These are phyloP conservation scores for Scaeva pyrastri DNA, from an alignment of 2,888 invertebrate genomes.

Conservation along the genomic window DNA sequence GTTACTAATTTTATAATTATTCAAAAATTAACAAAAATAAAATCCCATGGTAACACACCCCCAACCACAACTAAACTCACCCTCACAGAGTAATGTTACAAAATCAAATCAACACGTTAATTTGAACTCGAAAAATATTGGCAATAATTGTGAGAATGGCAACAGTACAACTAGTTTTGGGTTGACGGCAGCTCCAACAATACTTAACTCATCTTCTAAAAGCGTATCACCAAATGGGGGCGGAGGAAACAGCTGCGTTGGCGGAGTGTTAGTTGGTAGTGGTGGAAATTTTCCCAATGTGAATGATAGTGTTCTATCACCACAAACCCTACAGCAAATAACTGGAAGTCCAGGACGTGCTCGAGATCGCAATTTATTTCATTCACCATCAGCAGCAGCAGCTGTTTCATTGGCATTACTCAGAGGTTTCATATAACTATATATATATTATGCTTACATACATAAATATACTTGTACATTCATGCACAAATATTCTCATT, in stretches of 20 bases:
- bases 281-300: slow-evolving; percentile 74
- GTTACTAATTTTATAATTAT: slow-evolving; percentile 45
- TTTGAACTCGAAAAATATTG: slow-evolving; percentile 70
- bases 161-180: slow-evolving; percentile 44
- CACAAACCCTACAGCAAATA: slow-evolving; percentile 82
- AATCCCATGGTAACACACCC: slow-evolving; percentile 47
- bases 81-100: slow-evolving; percentile 76
- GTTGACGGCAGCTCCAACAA: slow-evolving; percentile 75
- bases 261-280: slow-evolving; percentile 13
- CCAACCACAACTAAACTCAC: slow-evolving; percentile 53
- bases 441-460: slow-evolving; percentile 28
- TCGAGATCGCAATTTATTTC: slow-evolving; percentile 83
- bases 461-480: neutral
- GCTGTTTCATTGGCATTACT: slow-evolving; percentile 82
- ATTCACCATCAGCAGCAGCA: slow-evolving; percentile 81
- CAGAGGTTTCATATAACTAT: slow-evolving; percentile 81
- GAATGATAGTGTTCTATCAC: slow-evolving; percentile 77
- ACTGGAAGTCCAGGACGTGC: slow-evolving; percentile 84
- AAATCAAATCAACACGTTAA: slow-evolving; percentile 74
- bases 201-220: slow-evolving; percentile 48
- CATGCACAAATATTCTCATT: neutral
- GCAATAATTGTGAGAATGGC: slow-evolving; percentile 64
- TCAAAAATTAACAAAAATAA: slow-evolving; percentile 22
- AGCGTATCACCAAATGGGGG: slow-evolving; percentile 75
- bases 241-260: slow-evolving; percentile 59